A percentile compares a stretch with the other conserved stretches of the same genome.
These are phyloP conservation scores for Pristionchus arcanus DNA, from an alignment of 2,888 invertebrate genomes.

Conservation along the genomic window DNA sequence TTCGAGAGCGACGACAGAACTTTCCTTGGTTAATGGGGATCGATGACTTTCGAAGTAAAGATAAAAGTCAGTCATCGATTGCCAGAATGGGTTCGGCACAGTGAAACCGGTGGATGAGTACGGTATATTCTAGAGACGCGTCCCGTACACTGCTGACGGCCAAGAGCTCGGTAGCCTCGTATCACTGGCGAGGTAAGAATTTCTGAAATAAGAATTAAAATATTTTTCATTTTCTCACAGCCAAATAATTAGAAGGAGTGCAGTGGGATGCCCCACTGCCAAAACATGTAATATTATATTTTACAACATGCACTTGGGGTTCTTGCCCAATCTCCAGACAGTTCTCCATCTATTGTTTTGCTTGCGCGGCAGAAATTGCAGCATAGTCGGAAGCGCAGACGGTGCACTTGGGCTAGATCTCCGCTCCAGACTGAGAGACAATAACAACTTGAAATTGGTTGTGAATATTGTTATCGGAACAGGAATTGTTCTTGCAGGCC, in stretches of 20 bases:
- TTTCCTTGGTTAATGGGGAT: not conserved
- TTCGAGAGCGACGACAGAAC: not conserved
- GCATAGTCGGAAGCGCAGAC: no score
- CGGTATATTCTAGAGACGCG: slow-evolving; percentile 44
- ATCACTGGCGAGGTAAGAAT: slow-evolving; percentile 51
- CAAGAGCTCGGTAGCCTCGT: slow-evolving; percentile 69
- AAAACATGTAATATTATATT: no score
- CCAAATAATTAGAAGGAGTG: no score
- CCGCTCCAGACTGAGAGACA: not conserved
- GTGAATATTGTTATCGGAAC: not conserved
- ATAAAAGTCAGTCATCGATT: not conserved
- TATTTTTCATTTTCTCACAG: no score
- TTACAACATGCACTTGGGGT: no score
- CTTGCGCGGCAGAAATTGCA: no score
- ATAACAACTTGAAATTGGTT: not conserved
- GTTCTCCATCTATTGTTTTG: no score
- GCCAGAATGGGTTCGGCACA: not conserved
- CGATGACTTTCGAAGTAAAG: not conserved
- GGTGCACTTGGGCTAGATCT: not conserved
- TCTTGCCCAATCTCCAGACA: no score
- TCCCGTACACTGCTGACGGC: slow-evolving; percentile 62
- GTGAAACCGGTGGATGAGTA: not conserved
- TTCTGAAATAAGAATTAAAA: not conserved
- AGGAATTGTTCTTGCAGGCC: not conserved
- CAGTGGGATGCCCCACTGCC: no score